These are phyloP conservation scores for Epizoanthus rinbou DNA, from an alignment of 92 coral and sea anemone genomes.

Conservation along the genomic window DNA sequence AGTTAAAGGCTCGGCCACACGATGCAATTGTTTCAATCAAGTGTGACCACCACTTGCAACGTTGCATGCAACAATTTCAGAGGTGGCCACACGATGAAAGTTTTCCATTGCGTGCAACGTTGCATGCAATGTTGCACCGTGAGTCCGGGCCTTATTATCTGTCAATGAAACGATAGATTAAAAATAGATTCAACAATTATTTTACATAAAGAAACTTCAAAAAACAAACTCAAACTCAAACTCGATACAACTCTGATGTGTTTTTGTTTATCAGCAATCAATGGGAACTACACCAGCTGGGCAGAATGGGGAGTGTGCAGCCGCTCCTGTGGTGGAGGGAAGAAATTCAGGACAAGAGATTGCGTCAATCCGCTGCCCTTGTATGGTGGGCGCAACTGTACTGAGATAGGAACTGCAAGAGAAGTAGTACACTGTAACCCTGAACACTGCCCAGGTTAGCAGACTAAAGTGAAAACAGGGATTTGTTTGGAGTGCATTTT, in stretches of 20 bases:
- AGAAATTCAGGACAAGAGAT: conserved; percentile 70
- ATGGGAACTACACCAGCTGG: conserved; percentile 91
- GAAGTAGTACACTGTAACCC: conserved; percentile 94
- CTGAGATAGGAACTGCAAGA: conserved; percentile 76
- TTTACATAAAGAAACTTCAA: too few species aligned
- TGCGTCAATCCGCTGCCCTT: conserved; percentile 83
- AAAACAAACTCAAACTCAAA: too few species aligned
- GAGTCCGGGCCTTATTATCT: too few species aligned
- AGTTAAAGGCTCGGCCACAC: too few species aligned
- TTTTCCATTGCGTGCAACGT: too few species aligned
- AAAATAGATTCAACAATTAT: too few species aligned
- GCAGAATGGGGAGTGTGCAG: conserved; percentile 90
- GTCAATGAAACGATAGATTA: too few species aligned
- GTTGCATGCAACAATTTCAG: too few species aligned
- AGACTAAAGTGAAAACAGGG: background rate
- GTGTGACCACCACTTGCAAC: too few species aligned
- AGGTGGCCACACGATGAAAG: too few species aligned
- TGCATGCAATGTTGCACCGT: too few species aligned
- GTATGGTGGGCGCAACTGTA: conserved; percentile 82
- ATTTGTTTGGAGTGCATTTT: background rate
- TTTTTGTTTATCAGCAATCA: conserved; percentile 65
- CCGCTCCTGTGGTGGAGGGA: conserved; percentile 90
- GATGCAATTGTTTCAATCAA: too few species aligned
- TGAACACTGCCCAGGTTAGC: conserved; percentile 88
- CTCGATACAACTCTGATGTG: background rate